Evolutionary conservation across 2,113 vertebrate genomes (phyloP), one percentile per base, ranked within the genome.

Genomic region (Sphaerodactylus townsendi): DNA sequence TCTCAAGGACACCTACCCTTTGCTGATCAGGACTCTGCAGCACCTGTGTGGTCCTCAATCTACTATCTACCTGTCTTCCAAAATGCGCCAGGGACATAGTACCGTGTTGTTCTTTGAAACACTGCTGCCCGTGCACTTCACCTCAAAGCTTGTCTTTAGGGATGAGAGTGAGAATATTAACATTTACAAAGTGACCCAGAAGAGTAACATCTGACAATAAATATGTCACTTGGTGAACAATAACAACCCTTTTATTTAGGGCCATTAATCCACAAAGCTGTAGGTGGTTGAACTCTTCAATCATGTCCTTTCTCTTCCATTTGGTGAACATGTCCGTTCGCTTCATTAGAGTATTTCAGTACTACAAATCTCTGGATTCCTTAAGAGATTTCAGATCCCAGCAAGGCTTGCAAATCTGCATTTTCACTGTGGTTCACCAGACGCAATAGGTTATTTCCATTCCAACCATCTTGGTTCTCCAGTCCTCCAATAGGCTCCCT

Each of bases 31-130:
- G 77, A 98, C 97, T 2, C 94, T 98, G 10, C 92, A 53, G 76
- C 96, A 97, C 76, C 89, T 98, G 71, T 97, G 96, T n/a, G 90
- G 93, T 64, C 88, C 92, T 0, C 93, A 90, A 1, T 95, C 96
- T 1, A 82, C 92, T 79, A 92, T 93, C 25, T 97, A 97, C 81
- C 92, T 97, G n/a, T 97, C 96, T 0, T 97, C 97, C 82, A 97
- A 97, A 90, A 98, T 98, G 97, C 93, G 97, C 25, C 76, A 88
- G 79, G 97, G 97, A 73, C 97, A 97, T 0, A 72, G 88, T 73
- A 96, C 97, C 1, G 84, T 83, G 3, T 28, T 39, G 73, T 98
- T 97, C 93, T 97, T 95, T 73, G 90, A 96, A 30, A 86, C 94
- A 17, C 73, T 92, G 75, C 92, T 98, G 53, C 96, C 96, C 1